These are phyloP conservation scores for Acipenser oxyrinchus DNA, from an alignment of 2,797 vertebrate species.

Conservation along the genomic window DNA sequence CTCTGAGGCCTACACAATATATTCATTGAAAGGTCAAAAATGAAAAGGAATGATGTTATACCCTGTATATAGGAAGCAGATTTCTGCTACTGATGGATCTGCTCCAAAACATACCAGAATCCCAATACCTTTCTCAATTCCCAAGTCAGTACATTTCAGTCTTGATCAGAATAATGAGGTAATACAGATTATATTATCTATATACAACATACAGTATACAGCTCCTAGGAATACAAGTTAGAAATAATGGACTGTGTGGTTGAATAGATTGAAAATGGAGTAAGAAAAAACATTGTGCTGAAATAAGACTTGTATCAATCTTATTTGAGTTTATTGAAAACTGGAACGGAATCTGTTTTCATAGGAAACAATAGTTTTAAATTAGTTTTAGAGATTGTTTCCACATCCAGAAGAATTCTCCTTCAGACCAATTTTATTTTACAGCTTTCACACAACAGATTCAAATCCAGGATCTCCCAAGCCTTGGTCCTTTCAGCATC, in stretches of 20 bases:
- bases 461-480: too few relatives aligned
- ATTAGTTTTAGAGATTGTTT: too few relatives aligned
- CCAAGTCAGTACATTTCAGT: not conserved
- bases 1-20: not conserved
- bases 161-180: not conserved
- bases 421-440: too few relatives aligned
- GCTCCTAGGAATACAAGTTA: not conserved
- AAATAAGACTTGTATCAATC: too few relatives aligned
- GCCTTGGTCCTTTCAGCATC: too few relatives aligned
- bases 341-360: too few relatives aligned
- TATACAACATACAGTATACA: not conserved
- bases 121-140: not conserved
- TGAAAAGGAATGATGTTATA: constrained; percentile 4
- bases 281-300: not conserved
- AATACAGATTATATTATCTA: not conserved
- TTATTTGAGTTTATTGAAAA: too few relatives aligned
- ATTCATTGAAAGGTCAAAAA: constrained; percentile 3
- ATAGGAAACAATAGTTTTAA: too few relatives aligned
- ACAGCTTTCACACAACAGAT: too few relatives aligned
- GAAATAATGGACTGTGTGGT: not conserved
- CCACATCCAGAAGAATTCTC: too few relatives aligned
- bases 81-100: constrained; percentile 1
- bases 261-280: not conserved
- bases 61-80: not conserved
- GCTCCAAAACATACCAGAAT: constrained; percentile 1